Percentiles rank a stretch among this genome's conserved stretches.
phyloP scores from a whole-genome alignment of 2,113 vertebrate genomes.

The Erythrocebus patas region DNA sequence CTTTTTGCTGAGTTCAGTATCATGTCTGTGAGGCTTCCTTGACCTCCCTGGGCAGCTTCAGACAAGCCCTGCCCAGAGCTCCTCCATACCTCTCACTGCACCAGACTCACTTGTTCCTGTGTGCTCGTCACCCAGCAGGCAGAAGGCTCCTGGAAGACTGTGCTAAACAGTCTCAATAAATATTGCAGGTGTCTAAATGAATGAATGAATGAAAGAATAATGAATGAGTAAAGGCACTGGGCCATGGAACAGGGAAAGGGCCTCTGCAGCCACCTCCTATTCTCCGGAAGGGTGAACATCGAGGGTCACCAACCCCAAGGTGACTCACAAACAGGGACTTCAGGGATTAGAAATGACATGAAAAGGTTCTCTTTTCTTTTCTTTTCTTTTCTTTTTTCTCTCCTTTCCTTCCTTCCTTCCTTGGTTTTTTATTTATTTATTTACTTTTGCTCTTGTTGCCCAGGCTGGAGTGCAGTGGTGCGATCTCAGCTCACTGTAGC shows the following conservation, averaged over 20 bases:
- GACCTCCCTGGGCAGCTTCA: background rate
- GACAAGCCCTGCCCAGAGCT: background rate
- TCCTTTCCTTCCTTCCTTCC: too few relatives aligned
- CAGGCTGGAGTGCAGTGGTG: too few relatives aligned
- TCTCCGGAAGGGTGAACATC: background rate
- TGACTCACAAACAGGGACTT: background rate
- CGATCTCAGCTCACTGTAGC: too few relatives aligned
- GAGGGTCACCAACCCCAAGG: background rate
- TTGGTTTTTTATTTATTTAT: too few relatives aligned
- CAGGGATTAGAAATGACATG: background rate
- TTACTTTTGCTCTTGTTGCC: too few relatives aligned
- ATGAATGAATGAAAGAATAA: background rate
- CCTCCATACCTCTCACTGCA: background rate
- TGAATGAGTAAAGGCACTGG: fast-evolving
- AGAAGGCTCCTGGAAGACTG: too few relatives aligned
- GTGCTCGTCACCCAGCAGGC: background rate
- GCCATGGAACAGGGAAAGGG: background rate
- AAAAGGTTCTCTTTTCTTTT: too few relatives aligned
- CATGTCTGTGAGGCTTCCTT: background rate
- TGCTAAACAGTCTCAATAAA: background rate
- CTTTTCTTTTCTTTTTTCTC: too few relatives aligned
- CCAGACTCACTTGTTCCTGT: background rate
- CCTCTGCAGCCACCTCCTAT: fast-evolving
- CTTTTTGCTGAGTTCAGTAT: background rate
- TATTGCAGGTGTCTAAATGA: background rate